Evolutionary conservation across 2,113 vertebrate species (phyloP).

Genomic region (Passer montanus): DNA sequence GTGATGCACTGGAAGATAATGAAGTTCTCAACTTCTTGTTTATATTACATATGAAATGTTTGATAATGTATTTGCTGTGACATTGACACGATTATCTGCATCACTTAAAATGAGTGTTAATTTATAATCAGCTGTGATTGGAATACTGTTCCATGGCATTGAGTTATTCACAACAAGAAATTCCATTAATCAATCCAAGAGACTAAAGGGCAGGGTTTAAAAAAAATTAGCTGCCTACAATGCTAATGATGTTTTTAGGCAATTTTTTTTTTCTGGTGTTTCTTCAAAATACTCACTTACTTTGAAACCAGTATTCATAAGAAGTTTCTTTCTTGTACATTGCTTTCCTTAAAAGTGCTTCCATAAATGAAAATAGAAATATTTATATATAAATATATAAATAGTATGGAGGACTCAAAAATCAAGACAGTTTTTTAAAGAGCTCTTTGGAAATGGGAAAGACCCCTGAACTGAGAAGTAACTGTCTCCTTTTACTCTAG

Average conservation of each 20-base stretch:
- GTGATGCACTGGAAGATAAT: background rate
- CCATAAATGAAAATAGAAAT: background rate
- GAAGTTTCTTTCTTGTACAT: background rate
- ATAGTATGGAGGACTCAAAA: background rate
- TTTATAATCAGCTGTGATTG: background rate
- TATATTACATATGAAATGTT: background rate
- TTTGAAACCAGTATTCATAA: background rate
- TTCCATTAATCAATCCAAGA: constrained; percentile 21
- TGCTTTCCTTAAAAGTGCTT: background rate
- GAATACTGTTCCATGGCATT: background rate
- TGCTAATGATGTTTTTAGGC: background rate
- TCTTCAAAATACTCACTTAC: background rate
- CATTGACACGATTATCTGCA: background rate
- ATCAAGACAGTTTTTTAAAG: background rate
- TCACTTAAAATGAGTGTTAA: constrained; percentile 19
- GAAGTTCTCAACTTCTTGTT: constrained; percentile 28
- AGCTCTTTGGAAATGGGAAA: background rate
- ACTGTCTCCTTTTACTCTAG: background rate
- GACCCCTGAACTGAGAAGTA: background rate
- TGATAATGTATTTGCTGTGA: constrained; percentile 21
- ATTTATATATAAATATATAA: background rate
- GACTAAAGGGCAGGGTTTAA: background rate
- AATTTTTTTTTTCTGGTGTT: background rate
- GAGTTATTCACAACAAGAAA: constrained; percentile 18
- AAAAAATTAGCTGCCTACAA: background rate